These are phyloP conservation scores for Trissolcus basalis DNA, from an alignment of 1,140 invertebrate species.

Conservation along the genomic window DNA sequence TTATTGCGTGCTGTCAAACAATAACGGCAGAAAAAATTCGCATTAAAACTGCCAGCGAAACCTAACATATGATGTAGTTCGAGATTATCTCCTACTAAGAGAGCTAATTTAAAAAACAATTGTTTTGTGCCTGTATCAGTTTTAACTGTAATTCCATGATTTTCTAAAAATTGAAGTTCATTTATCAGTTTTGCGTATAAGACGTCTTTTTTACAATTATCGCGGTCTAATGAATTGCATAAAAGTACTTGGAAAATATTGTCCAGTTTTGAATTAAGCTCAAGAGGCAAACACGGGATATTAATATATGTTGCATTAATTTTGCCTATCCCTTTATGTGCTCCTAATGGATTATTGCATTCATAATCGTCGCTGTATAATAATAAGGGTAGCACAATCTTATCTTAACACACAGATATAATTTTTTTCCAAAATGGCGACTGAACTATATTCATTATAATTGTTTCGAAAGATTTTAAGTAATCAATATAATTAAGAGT, in stretches of 20 bases:
- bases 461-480: neutral
- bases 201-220: slow-evolving; percentile 47
- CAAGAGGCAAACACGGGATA: slow-evolving; percentile 58
- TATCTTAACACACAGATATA: slow-evolving; percentile 14
- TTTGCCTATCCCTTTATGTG: slow-evolving; percentile 57
- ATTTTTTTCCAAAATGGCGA: slow-evolving; percentile 59
- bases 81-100: slow-evolving; percentile 39
- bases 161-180: slow-evolving; percentile 30
- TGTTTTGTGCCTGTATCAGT: slow-evolving; percentile 11
- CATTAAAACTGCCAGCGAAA: slow-evolving; percentile 26
- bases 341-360: slow-evolving; percentile 61
- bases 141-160: slow-evolving; percentile 22
- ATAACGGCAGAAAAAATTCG: slow-evolving; percentile 32
- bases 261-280: slow-evolving; percentile 53
- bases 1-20: slow-evolving; percentile 14
- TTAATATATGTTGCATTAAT: slow-evolving; percentile 60
- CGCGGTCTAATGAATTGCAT: slow-evolving; percentile 52
- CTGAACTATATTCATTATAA: slow-evolving; percentile 60
- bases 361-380: slow-evolving; percentile 56
- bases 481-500: slow-evolving; percentile 14
- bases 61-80: slow-evolving; percentile 34
- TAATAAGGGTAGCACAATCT: slow-evolving; percentile 60
- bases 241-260: slow-evolving; percentile 61
- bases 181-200: slow-evolving; percentile 34
- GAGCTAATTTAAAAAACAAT: slow-evolving; percentile 30